Evolutionary conservation across 2,113 vertebrate genomes (phyloP), one percentile per base, ranked within the genome.

Genomic region (Carassius auratus): DNA sequence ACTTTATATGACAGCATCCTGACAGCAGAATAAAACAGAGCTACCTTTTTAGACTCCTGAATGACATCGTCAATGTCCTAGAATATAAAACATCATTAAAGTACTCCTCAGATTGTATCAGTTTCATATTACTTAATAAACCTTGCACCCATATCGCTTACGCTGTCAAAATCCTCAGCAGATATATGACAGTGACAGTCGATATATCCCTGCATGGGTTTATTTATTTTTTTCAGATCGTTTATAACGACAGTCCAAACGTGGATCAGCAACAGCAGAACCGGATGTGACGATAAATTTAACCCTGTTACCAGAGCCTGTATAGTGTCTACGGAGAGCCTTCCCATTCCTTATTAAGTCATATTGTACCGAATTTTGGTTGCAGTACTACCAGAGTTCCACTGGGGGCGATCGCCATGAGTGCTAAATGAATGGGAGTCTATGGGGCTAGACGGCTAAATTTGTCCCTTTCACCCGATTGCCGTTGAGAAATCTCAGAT

Each of bases 11-110:
- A 8, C 15, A 73, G 38, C 15, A 59, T 3, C 7, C 59, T 5
- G 7, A 50, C 52, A 7, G 26, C 17, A 68, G 8, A 71, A 0
- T 12, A 6, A 42, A n/a, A 62, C n/a, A 42, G 4, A 69, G 3
- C 86, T 79, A 96, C 97, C 93, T 95, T 92, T 90, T 95, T 95
- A 36, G 98, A 95, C 86, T 89, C 94, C 66, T 92, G 92, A 86
- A 99, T 92, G 77, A 97, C 97, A 42, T 91, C 92, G 30, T 94
- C 95, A 86, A 97, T 92, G 84, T 98, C 98, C 98, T 99, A 33
- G 84, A 30, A 77, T 45, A 61, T 30, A 84, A 83, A 12, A 84
- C 33, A 4, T 13, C 9, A 19, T 13, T 2, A 57, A 19, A 0
- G 0, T n/a, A 12, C 5, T 66, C 30, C 8, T 79, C 12, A 3